Evolutionary conservation across 2,888 invertebrate genomes (phyloP), one percentile per base, ranked within the genome.

Genomic region (Unio pictorum): DNA sequence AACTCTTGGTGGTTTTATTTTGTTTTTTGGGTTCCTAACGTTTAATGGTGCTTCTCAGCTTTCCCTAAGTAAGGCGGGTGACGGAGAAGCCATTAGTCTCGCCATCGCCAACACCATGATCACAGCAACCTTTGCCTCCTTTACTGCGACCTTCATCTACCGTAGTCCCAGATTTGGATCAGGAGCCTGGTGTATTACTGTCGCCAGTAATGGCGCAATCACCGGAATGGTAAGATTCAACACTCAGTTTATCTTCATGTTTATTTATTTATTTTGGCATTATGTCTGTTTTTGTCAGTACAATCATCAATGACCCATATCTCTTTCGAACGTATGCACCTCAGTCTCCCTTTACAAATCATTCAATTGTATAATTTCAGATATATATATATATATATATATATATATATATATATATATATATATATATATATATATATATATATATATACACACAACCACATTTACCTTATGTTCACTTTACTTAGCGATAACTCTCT

Each of bases 21-120:
- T 92, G 60, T 87, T 92, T 72, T 91, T 92, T 72, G 92, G 92
- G 15, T 92, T 92, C 85, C 84, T 92, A 68, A 91, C 92, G 3
- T 92, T 92, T 87, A 92, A 92, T 81, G 92, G 92, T 17, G 92
- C 91, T 4, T 91, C 91, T 0, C 83, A 90, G 80, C 89, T 89
- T 1, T 86, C 88, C 74, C 90, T 92, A 71, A 86, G 90, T 28
- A 81, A 86, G n/a, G 82, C 84, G 0, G 91, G 91, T 5, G 91
- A 91, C 74, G 91, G 91, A 0, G 86, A 83, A 4, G 83, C 86
- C 4, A 88, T 92, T 15, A 89, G 91, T 11, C 72, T 86, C 6
- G 88, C 91, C 7, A 89, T 92, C 69, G 87, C 90, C 72, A 92
- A 91, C 88, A 92, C 92, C 0, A 87, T 92, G 66, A 84, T 92